phyloP scores from a whole-genome alignment of 1,140 invertebrate species.

The Drosophila repleta region DNA sequence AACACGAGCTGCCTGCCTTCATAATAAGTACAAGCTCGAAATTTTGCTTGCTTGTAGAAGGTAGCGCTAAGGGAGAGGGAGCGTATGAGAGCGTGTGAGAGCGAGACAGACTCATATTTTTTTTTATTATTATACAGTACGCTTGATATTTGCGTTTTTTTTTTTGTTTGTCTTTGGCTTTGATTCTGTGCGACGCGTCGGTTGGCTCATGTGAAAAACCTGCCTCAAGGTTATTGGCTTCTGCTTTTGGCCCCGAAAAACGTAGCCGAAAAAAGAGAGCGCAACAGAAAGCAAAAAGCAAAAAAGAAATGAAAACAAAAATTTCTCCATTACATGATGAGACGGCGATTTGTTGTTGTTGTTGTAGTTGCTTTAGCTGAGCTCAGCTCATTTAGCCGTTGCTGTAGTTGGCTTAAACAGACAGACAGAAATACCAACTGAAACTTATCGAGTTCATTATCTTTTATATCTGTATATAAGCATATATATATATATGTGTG shows the following conservation, averaged over 20 bases:
- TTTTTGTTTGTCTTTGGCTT: conserved; percentile 26
- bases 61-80: background rate
- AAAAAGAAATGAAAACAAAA: conserved; percentile 45
- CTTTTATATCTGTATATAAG: conserved; percentile 31
- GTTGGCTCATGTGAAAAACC: conserved; percentile 72
- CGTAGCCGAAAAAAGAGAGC: conserved; percentile 56
- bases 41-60: too few relatives aligned
- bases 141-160: conserved; percentile 13
- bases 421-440: conserved; percentile 25
- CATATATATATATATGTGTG: background rate
- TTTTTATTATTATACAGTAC: conserved; percentile 6
- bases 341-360: conserved; percentile 43
- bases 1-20: background rate
- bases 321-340: conserved; percentile 76
- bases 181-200: conserved; percentile 5
- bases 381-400: conserved; percentile 43
- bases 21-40: conserved; percentile 10
- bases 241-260: conserved; percentile 59
- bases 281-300: conserved; percentile 12
- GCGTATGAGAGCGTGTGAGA: background rate
- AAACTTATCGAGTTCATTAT: conserved; percentile 60
- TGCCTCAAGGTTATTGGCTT: conserved; percentile 77
- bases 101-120: background rate
- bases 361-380: conserved; percentile 27
- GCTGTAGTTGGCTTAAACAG: conserved; percentile 24